A percentile compares a stretch with the other conserved stretches of the same genome.
Conservation (phyloP, 2,113 vertebrate genomes). For the Salminus brasiliensis region DNA sequence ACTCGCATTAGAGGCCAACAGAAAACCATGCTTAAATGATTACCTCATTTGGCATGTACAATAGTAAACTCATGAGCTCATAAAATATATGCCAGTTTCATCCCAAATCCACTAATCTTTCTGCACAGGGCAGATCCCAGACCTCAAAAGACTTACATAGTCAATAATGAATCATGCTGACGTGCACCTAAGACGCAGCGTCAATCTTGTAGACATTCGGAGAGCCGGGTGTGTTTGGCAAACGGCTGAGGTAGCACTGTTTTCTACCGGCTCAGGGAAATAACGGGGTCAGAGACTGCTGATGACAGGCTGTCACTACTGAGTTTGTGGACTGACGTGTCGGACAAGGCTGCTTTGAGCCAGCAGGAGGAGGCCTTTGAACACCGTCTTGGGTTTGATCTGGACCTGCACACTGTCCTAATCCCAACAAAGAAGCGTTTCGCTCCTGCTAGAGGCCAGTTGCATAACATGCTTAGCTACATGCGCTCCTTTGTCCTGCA, state of each 20-base stretch:
- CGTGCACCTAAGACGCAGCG: conserved; percentile 59
- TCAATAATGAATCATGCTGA: conserved; percentile 63
- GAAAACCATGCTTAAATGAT: conserved; percentile 14
- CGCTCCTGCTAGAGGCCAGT: conserved; percentile 47
- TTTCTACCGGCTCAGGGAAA: conserved; percentile 56
- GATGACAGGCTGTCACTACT: conserved; percentile 49
- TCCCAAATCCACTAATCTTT: not conserved
- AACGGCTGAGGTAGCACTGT: conserved; percentile 67
- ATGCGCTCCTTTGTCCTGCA: conserved; percentile 43
- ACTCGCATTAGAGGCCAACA: not conserved
- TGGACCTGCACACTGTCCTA: conserved; percentile 49
- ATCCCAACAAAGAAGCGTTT: conserved; percentile 51
- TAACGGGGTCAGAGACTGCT: conserved; percentile 55
- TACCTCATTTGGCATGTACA: not conserved
- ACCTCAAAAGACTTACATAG: conserved; percentile 43
- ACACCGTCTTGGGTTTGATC: conserved; percentile 52
- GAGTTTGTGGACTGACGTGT: not conserved
- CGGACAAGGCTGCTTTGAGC: conserved; percentile 53
- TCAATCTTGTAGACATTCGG: conserved; percentile 60
- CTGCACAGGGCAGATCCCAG: conserved; percentile 1
- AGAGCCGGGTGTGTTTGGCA: conserved; percentile 34
- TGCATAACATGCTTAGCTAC: conserved; percentile 47
- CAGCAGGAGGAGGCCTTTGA: conserved; percentile 27
- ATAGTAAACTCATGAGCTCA: not conserved
- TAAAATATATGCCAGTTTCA: not conserved